Evolutionary conservation across 1,140 invertebrate species (phyloP), one percentile per base, ranked within the genome.

Genomic region (Pomacea maculata): DNA sequence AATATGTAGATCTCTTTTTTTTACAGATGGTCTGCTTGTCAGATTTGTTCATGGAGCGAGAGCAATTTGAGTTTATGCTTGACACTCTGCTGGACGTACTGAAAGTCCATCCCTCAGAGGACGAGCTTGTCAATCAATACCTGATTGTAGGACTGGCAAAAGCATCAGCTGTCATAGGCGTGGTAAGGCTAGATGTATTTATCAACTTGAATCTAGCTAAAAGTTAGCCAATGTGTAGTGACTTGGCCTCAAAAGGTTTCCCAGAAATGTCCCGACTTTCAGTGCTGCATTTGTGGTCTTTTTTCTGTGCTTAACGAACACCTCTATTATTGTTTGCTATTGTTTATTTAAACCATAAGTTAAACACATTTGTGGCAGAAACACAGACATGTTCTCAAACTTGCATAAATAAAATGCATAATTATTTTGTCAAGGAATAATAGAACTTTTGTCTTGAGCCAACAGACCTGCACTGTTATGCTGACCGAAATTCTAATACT

Each of bases 41-140:
- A 0, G 95, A 96, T 85, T 87, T 96, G 67, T 95, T 95, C 87
- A 93, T 93, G 8, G 95, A 95, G 83, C 90, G 92, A 80, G 89
- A 92, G 4, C 95, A 96, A 87, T 95, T 94, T 89, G 92, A 93
- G 82, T 95, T 95, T 95, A 94, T 96, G 94, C 88, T 95, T 71
- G 93, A 95, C 78, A 92, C 92, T 0, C 94, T 94, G 85, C 85
- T 95, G 64, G 94, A 94, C 67, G 89, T 96, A 6, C 92, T 93
- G n/a, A 93, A 93, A 82, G 88, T 87, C 45, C 94, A 95, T 86
- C 92, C 93, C 3, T 79, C 89, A 1, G 95, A 96, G 87, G 95
- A 96, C 91, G 94, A 95, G 86, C 92, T 95, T n/a, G 86, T 95
- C 17, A 92, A 93, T 85, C 94, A 94, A 84, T 95, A 95, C 87